Conservation (phyloP, 2,113 vertebrate species). For the Rattus rattus region DNA sequence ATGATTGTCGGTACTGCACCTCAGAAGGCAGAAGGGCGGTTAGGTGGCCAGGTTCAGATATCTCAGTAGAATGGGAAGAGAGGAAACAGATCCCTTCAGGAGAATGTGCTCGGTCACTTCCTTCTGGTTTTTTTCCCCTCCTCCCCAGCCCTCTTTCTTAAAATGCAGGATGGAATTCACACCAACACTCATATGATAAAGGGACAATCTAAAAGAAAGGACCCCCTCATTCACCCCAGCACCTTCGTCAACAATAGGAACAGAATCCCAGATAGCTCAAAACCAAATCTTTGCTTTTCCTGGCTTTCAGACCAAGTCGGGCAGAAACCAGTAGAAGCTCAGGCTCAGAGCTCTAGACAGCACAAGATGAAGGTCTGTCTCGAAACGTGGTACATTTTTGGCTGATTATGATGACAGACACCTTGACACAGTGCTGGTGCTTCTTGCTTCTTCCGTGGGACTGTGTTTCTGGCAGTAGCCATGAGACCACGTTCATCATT, state of each 20-base stretch:
- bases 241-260: not conserved
- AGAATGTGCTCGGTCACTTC: constrained; percentile 46
- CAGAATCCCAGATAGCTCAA: not conserved
- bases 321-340: not conserved
- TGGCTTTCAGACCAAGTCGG: not conserved
- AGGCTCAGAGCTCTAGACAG: not conserved
- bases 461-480: constrained; percentile 64
- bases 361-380: not conserved
- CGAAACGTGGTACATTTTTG: constrained; percentile 29
- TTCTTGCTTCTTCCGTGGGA: not conserved
- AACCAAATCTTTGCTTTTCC: not conserved
- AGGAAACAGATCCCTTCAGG: not conserved
- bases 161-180: constrained; percentile 47
- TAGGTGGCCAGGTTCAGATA: not conserved
- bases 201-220: not conserved
- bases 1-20: not conserved
- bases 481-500: constrained; percentile 62
- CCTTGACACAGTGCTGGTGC: not conserved
- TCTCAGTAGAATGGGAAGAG: not conserved
- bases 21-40: constrained; percentile 24
- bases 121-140: constrained; percentile 77
- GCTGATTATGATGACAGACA: not conserved
- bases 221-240: not conserved
- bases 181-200: not conserved
- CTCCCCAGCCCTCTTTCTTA: constrained; percentile 19